Conservation (phyloP, 2,888 invertebrate genomes). For the Drosophila phalerata region DNA sequence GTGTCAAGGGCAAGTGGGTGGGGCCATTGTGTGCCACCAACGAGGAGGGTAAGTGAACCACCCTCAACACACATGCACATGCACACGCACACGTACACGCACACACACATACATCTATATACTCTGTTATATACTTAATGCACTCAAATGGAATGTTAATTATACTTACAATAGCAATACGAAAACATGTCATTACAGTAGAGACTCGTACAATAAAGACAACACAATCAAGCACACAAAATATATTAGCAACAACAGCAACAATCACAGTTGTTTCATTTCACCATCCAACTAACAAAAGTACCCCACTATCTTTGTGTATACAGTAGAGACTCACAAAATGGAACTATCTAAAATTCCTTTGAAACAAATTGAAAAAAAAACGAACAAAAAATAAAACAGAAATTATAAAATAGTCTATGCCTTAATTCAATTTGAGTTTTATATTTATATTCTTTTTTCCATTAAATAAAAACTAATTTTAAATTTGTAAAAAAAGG, state of each 20-base stretch:
- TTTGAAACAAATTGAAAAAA: too few relatives aligned
- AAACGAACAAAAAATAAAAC: too few relatives aligned
- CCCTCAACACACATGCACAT: constrained; percentile 30
- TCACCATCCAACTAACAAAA: constrained; percentile 32
- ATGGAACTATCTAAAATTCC: background rate
- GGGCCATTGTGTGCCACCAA: constrained; percentile 91
- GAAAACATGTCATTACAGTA: constrained; percentile 62
- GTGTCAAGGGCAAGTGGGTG: constrained; percentile 94
- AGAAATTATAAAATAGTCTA: background rate
- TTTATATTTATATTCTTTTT: too few relatives aligned
- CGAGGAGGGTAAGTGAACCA: constrained; percentile 88
- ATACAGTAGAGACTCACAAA: background rate
- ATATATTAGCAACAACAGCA: constrained; percentile 49
- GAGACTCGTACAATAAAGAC: constrained; percentile 63
- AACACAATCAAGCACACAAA: constrained; percentile 61
- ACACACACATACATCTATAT: constrained; percentile 33
- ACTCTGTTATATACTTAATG: constrained; percentile 8
- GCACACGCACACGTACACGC: constrained; percentile 35
- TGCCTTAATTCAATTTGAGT: too few relatives aligned
- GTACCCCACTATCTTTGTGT: background rate
- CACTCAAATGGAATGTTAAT: constrained; percentile 54
- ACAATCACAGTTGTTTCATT: constrained; percentile 75
- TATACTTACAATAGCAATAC: constrained; percentile 57
- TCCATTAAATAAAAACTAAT: too few relatives aligned
- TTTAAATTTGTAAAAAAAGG: too few relatives aligned